Evolutionary conservation across 2,888 invertebrate species (phyloP), one percentile per base, ranked within the genome.

Genomic region (Drosophila kanekoi): DNA sequence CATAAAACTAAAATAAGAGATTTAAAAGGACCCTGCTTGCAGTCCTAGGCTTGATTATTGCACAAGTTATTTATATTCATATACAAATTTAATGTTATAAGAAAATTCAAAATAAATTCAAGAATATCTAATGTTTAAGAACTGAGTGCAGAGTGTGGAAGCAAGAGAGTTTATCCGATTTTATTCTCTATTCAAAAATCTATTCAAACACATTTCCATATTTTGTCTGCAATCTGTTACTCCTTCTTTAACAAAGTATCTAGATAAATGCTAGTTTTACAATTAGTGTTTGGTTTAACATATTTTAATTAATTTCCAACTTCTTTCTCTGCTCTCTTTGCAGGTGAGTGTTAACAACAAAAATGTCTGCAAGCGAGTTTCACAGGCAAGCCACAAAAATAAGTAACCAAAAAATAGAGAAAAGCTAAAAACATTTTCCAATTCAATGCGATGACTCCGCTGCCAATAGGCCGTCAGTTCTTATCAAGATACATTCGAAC

Each of bases 281-380:
- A 41, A 35, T 20, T 20, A 33, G 33, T 33, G 11, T 40, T 44
- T 23, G 13, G 40, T n/a, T 47, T 14, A 16, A 40, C 48, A 68
- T 18, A 59, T 45, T 56, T 57, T 64, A 64, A 79, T 63, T 75
- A 71, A 73, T 66, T 61, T 23, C 37, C 13, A 48, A 23, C 28
- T 28, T 51, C 13, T 37, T 43, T 9, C 33, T 18, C 18, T 41
- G 16, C 32, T 67, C 48, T 63, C 54, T 53, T 85, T 81, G 16
- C 80, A 81, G 85, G 81, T 81, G 80, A 85, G 81, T 82, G 70
- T 6, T n/a, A 53, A 57, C 28, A 41, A 45, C 52, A 51, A 37
- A 44, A 38, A 20, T 32, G 5, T 3, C 11, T 20, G 16, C 53
- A 43, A 13, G 16, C 37, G 10, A 23, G 11, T 37, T 43, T 20